Base-by-base conservation (phyloP, 53 echinoderm and acorn worm species). In the Apostichopus leukothele region DNA sequence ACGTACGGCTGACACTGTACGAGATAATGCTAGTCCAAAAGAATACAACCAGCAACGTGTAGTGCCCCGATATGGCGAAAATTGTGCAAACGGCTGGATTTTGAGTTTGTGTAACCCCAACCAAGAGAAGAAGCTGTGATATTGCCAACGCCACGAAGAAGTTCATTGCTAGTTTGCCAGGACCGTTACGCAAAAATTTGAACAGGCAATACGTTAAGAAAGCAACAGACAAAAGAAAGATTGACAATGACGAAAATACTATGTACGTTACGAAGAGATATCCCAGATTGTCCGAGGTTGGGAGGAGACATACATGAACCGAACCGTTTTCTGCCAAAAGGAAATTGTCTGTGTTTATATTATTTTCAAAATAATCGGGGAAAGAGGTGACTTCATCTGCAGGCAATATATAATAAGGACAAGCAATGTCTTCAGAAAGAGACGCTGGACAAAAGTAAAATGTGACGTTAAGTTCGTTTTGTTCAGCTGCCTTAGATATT, bases 51-150 rank as follows among this genome's bases (percentile, higher is more conserved):
- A 79, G 54, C 79, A 50, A 79, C 19, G 79, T 79, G 18, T 79
- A 79, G 79, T 79, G 79, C 8, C 79, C 81, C 6, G 57, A 5
- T 9, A 81, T 55, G 54, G 81, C 81, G 23, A 81, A 11, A 20
- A 55, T 13, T 4, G 54, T 81, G 12, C 81, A 81, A 81, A 81
- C 81, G 81, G 55, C 81, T 59, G 81, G 81, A n/a, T 55, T 81
- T 1, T 52, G 60, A 5, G 54, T 81, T 57, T 81, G 81, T 21
- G 19, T 81, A 8, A 19, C 59, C 20, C 81, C 81, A 55, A 55
- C 59, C 21, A 81, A 59, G 10, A 81, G 81, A 71, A 71, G 6
- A 18, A 71, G 71, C 18, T 71, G 71, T 6, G 71, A 71, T 71
- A 71, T 16, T 19, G 71, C 71, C 18, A 71, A 18, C 14, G 71